Conservation (phyloP, 2,888 invertebrate genomes). For the Netelia inedita region DNA sequence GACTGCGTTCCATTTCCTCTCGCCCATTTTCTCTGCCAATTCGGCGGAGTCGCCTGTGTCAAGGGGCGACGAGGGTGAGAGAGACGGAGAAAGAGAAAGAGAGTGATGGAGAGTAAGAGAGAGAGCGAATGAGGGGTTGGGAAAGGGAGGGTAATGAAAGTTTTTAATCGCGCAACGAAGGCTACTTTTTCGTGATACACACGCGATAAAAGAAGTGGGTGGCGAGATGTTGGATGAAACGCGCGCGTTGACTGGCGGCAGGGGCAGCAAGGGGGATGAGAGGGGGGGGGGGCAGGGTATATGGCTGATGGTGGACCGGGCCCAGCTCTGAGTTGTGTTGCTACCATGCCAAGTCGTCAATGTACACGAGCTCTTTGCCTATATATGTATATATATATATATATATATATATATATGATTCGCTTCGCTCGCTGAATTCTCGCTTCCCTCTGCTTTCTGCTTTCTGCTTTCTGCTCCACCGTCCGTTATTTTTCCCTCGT, state of each 20-base stretch:
- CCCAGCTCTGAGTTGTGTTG: conserved; percentile 4
- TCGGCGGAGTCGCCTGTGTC: background rate
- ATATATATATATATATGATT: background rate
- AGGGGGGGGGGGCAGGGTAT: no score
- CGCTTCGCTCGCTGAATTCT: background rate
- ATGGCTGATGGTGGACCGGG: no score
- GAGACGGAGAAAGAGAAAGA: no score
- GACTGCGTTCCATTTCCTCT: conserved; percentile 75
- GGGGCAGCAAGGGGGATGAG: no score
- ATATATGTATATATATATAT: background rate
- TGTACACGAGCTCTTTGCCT: background rate
- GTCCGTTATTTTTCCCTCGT: conserved; percentile 31
- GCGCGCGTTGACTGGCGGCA: background rate
- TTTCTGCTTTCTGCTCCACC: background rate
- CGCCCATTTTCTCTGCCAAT: conserved; percentile 23
- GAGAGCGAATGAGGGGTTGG: no score
- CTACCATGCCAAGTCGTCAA: conserved; percentile 29
- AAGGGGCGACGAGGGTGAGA: no score
- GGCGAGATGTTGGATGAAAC: conserved; percentile 1
- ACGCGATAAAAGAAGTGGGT: conserved; percentile 10
- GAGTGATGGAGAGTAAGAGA: no score
- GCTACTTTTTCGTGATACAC: conserved; percentile 38
- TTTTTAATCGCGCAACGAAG: conserved; percentile 42
- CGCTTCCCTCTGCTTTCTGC: conserved; percentile 1
- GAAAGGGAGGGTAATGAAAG: conserved; percentile 24